Evolutionary conservation across 1,140 invertebrate species (phyloP).

Genomic region (Pogonus chalceus): DNA sequence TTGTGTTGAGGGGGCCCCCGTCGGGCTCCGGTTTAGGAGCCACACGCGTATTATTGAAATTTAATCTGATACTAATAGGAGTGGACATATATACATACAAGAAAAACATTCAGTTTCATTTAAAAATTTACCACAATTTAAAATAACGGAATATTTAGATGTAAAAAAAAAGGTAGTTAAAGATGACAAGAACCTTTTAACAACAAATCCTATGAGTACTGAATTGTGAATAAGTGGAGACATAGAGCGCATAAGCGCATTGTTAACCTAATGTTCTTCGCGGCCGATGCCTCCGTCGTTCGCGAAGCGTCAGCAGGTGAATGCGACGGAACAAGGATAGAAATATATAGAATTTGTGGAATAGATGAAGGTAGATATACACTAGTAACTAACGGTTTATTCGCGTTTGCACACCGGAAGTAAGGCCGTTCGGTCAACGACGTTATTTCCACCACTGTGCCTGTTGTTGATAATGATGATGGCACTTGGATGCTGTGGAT

Average conservation of each 20-base stretch:
- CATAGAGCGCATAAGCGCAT: neutral
- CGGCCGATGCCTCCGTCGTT: neutral
- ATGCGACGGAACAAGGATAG: neutral
- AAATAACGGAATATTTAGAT: too few relatives aligned
- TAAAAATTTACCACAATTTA: too few relatives aligned
- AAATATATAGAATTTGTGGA: neutral
- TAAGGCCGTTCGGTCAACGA: slow-evolving; percentile 3
- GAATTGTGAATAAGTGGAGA: neutral
- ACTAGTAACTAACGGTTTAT: neutral
- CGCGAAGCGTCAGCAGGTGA: neutral
- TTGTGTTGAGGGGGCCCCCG: neutral
- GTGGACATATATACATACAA: too few relatives aligned
- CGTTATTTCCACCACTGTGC: slow-evolving; percentile 1
- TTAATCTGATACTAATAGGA: too few relatives aligned
- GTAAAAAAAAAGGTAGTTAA: too few relatives aligned
- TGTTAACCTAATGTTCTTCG: neutral
- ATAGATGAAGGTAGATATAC: neutral
- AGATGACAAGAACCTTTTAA: too few relatives aligned
- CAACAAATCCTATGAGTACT: too few relatives aligned
- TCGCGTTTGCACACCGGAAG: slow-evolving; percentile 2
- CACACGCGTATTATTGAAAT: too few relatives aligned
- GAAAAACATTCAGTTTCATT: too few relatives aligned
- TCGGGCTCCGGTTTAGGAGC: neutral
- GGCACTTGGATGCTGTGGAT: neutral
- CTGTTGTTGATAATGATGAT: neutral